These are phyloP conservation scores for Bombyx huttoni DNA, from an alignment of 2,888 invertebrate genomes.

Conservation along the genomic window DNA sequence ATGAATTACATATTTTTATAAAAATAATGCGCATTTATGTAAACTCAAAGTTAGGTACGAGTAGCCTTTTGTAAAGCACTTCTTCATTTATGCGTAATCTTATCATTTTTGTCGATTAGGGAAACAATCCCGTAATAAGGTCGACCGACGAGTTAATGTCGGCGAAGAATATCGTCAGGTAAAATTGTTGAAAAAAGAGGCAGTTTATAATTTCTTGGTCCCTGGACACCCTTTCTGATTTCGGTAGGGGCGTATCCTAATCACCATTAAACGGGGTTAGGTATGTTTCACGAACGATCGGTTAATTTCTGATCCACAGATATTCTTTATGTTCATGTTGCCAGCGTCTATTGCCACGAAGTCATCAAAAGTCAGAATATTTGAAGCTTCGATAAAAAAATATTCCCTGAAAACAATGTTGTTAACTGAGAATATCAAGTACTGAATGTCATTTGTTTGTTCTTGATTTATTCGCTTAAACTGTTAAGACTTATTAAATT, in stretches of 20 bases:
- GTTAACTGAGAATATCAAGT: neutral
- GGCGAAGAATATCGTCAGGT: constrained; percentile 46
- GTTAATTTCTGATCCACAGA: constrained; percentile 34
- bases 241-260: constrained; percentile 51
- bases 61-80: too few species aligned
- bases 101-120: constrained; percentile 24
- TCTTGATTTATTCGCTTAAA: neutral
- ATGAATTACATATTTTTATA: constrained; percentile 17
- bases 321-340: constrained; percentile 7
- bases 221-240: constrained; percentile 58
- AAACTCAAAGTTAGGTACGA: too few species aligned
- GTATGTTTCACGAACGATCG: constrained; percentile 20
- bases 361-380: too few species aligned
- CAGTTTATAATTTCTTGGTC: constrained; percentile 64
- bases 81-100: too few species aligned
- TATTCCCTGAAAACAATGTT: neutral
- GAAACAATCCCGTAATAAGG: constrained; percentile 54
- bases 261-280: constrained; percentile 52
- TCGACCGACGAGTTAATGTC: constrained; percentile 47
- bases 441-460: neutral
- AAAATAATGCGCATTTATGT: too few species aligned
- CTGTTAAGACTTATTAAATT: neutral
- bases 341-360: too few species aligned
- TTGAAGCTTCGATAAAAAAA: too few species aligned
- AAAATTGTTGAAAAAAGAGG: constrained; percentile 61